Percentiles rank a stretch among this genome's conserved stretches.
These are phyloP conservation scores for Drosophila punjabiensis DNA, from an alignment of 1,140 invertebrate genomes.

Conservation along the genomic window DNA sequence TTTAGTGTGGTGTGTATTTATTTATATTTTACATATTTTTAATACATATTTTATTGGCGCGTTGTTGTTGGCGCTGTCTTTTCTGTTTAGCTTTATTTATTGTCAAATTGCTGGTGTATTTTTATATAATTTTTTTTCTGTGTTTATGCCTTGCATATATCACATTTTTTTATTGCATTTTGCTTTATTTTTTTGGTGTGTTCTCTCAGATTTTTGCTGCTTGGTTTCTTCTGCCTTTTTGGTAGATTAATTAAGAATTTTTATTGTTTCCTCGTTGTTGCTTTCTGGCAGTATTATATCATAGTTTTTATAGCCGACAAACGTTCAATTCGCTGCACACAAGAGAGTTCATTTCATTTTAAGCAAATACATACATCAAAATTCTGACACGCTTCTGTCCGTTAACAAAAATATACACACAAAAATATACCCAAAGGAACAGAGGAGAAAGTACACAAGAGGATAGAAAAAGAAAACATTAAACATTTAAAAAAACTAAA, in stretches of 20 bases:
- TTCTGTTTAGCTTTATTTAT: slow-evolving; percentile 54
- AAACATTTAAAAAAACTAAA: slow-evolving; percentile 58
- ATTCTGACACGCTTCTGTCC: slow-evolving; percentile 77
- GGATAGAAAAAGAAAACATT: slow-evolving; percentile 37
- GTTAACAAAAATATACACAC: slow-evolving; percentile 37
- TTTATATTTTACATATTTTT: slow-evolving; percentile 61
- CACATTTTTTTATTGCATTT: slow-evolving; percentile 67
- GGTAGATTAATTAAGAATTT: slow-evolving; percentile 71
- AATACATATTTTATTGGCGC: slow-evolving; percentile 51
- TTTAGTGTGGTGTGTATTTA: slow-evolving; percentile 60
- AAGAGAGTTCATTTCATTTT: slow-evolving; percentile 52
- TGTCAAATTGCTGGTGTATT: slow-evolving; percentile 61
- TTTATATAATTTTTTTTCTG: slow-evolving; percentile 63
- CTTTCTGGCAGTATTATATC: slow-evolving; percentile 59
- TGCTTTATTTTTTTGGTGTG: slow-evolving; percentile 30
- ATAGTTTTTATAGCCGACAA: slow-evolving; percentile 65
- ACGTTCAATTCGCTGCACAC: slow-evolving; percentile 66
- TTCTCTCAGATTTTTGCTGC: slow-evolving; percentile 33
- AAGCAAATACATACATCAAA: slow-evolving; percentile 71
- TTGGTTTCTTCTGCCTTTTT: slow-evolving; percentile 48
- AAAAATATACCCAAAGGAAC: slow-evolving; percentile 13
- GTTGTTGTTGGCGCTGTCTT: slow-evolving; percentile 32
- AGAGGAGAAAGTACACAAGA: slow-evolving; percentile 34
- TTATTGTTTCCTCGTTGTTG: slow-evolving; percentile 70
- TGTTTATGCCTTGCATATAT: slow-evolving; percentile 68